Evolutionary conservation across 2,888 invertebrate species (phyloP).

Genomic region (Acleris holmiana): DNA sequence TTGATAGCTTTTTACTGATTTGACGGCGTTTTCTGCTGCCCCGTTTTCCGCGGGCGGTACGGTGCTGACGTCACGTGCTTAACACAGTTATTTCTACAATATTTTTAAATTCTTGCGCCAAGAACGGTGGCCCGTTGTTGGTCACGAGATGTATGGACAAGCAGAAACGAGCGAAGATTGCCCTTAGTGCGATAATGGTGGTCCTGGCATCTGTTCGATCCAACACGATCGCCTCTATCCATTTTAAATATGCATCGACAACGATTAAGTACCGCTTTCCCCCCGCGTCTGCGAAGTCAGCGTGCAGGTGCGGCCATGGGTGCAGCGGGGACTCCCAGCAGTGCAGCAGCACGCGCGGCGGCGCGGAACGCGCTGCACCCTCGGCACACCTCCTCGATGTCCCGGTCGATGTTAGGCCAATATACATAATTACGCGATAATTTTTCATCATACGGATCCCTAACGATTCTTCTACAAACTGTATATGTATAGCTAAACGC

Average conservation of each 20-base stretch:
- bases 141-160: neutral
- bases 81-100: neutral
- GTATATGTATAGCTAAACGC: neutral
- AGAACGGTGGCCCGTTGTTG: neutral
- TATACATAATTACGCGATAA: constrained; percentile 19
- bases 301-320: neutral
- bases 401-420: constrained; percentile 9
- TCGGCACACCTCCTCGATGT: constrained; percentile 3
- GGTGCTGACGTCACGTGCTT: constrained; percentile 16
- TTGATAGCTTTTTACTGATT: constrained; percentile 7
- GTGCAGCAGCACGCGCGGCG: neutral
- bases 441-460: too few relatives aligned
- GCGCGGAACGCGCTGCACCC: neutral
- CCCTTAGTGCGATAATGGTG: neutral
- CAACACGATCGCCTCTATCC: constrained; percentile 7
- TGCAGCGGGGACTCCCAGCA: neutral
- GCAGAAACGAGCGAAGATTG: neutral
- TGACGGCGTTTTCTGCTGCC: constrained; percentile 6
- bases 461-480: constrained; percentile 6
- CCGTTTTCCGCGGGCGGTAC: constrained; percentile 9
- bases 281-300: neutral
- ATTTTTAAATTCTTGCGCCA: neutral
- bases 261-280: neutral
- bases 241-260: constrained; percentile 6
- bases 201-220: neutral